phyloP scores from a whole-genome alignment of 53 echinoderm and acorn worm genomes.

The Arbacia lixula region DNA sequence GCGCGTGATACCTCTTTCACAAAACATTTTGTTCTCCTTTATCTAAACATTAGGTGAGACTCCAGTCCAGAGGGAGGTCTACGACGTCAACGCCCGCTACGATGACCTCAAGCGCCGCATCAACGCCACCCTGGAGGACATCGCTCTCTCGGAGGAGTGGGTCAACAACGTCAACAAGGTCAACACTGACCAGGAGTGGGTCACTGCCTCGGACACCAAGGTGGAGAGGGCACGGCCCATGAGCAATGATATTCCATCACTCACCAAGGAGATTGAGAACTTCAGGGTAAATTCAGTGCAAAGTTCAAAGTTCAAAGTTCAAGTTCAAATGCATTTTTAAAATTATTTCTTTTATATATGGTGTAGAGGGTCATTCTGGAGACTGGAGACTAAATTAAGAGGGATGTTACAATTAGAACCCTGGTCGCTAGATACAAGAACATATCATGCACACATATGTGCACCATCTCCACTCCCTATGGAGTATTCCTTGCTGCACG shows the following conservation, averaged over 20 bases:
- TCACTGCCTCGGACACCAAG: constrained; percentile 78
- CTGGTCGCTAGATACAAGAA: no score
- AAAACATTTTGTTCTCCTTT: no score
- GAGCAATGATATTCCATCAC: constrained; percentile 77
- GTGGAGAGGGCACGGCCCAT: constrained; percentile 73
- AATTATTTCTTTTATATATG: no score
- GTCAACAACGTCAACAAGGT: constrained; percentile 76
- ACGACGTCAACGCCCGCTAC: constrained; percentile 82
- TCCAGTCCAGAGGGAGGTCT: constrained; percentile 80
- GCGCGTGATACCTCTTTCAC: no score
- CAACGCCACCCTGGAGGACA: constrained; percentile 73
- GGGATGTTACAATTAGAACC: no score
- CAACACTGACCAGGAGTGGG: constrained; percentile 81
- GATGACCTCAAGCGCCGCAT: constrained; percentile 76
- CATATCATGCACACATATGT: no score
- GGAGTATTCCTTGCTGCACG: no score
- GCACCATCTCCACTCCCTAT: no score
- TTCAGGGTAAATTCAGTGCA: constrained; percentile 83
- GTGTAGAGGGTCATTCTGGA: no score
- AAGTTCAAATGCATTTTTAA: no score
- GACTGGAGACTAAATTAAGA: no score
- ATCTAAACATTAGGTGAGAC: constrained; percentile 84
- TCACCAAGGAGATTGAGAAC: constrained; percentile 86
- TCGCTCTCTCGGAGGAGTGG: constrained; percentile 84
- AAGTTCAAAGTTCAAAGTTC: no score